A percentile compares a stretch with the other conserved stretches of the same genome.
phyloP scores from a whole-genome alignment of 2,113 vertebrate species.

The Zeus faber region DNA sequence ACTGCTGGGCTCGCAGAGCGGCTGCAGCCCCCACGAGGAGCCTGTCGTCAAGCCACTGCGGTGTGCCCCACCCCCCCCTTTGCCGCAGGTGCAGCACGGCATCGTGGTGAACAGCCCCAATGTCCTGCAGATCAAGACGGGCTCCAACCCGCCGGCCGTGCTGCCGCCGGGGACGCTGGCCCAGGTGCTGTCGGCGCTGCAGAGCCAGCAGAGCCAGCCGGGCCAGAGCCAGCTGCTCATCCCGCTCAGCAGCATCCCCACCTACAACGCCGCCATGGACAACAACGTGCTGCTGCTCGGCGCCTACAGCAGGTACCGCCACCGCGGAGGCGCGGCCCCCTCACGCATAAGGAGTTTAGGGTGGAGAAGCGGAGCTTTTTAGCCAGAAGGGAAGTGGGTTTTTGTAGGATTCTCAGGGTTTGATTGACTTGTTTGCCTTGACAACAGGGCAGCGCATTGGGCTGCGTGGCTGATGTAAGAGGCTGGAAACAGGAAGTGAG shows the following conservation, averaged over 20 bases:
- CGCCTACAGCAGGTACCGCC: constrained; percentile 87
- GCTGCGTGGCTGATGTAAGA: no score
- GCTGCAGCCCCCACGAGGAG: no score
- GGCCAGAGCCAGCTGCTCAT: constrained; percentile 91
- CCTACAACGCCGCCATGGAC: constrained; percentile 92
- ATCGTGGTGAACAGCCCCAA: constrained; percentile 62
- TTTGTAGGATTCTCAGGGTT: no score
- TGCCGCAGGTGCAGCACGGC: constrained; percentile 49
- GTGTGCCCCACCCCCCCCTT: constrained; percentile 33
- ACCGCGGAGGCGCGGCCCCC: no score
- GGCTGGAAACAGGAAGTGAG: no score
- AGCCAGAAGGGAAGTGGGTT: no score
- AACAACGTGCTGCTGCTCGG: constrained; percentile 90
- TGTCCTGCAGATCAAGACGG: constrained; percentile 84
- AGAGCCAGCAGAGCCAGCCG: constrained; percentile 82
- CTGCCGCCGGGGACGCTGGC: constrained; percentile 71
- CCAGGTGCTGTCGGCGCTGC: constrained; percentile 84
- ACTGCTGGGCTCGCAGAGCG: no score
- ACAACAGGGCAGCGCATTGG: no score
- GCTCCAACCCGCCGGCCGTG: constrained; percentile 62
- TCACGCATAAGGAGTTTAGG: no score
- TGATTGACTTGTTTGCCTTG: no score
- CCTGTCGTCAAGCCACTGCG: no score
- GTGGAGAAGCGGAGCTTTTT: no score
- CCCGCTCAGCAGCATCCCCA: constrained; percentile 95